Evolutionary conservation across 2,113 vertebrate species (phyloP).

Genomic region (Pterocles orientalis): DNA sequence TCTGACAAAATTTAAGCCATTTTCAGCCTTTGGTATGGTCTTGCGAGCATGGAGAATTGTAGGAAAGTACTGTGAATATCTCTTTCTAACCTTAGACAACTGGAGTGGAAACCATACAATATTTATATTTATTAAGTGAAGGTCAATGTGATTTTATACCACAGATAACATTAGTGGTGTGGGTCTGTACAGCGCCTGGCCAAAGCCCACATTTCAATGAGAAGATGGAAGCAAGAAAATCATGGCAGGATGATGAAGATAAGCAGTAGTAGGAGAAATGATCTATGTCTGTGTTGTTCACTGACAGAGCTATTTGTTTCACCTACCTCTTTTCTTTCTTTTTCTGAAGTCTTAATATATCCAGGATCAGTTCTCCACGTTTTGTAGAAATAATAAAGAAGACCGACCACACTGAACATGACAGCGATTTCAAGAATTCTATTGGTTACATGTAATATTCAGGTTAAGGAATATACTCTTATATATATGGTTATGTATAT

Average conservation of each 20-base stretch:
- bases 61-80: background rate
- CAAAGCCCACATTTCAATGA: background rate
- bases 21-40: background rate
- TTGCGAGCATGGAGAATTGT: background rate
- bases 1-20: background rate
- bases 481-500: background rate
- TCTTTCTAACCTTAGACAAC: background rate
- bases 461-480: slow-evolving; percentile 85
- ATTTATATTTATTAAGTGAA: background rate
- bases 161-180: background rate
- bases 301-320: background rate
- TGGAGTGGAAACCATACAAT: background rate
- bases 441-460: slow-evolving; percentile 73
- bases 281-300: background rate
- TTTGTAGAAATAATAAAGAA: slow-evolving; percentile 91
- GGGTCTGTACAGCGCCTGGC: background rate
- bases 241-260: background rate
- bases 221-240: background rate
- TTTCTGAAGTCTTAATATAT: slow-evolving; percentile 84
- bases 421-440: slow-evolving; percentile 77
- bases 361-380: slow-evolving; percentile 89
- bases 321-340: slow-evolving; percentile 89
- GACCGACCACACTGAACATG: slow-evolving; percentile 74
- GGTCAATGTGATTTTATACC: background rate
- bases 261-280: background rate